Percentiles rank a stretch among this genome's conserved stretches.
These are phyloP conservation scores for Imbricaverruca yamaguchii DNA, from an alignment of 2,888 invertebrate genomes.

Conservation along the genomic window DNA sequence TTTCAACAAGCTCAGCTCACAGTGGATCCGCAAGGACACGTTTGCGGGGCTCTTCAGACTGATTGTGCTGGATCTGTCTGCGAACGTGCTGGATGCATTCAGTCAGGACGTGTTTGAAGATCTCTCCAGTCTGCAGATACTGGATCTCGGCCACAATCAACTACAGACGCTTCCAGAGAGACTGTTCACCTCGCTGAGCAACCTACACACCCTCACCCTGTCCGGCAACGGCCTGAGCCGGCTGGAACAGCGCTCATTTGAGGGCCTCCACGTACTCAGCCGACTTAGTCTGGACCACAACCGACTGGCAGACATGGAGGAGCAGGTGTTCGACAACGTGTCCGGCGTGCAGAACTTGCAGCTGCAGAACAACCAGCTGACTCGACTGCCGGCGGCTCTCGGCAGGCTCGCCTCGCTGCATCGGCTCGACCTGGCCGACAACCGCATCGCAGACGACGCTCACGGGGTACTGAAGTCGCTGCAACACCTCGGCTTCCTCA, in stretches of 20 bases:
- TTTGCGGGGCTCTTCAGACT: constrained; percentile 81
- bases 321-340: constrained; percentile 82
- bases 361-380: constrained; percentile 76
- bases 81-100: constrained; percentile 69
- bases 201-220: constrained; percentile 77
- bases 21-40: constrained; percentile 72
- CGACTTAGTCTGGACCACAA: constrained; percentile 79
- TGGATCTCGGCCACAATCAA: constrained; percentile 76
- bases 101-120: constrained; percentile 77
- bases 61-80: constrained; percentile 74
- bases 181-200: constrained; percentile 84
- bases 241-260: constrained; percentile 75
- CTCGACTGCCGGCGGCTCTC: constrained; percentile 69
- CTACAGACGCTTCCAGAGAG: constrained; percentile 75
- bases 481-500: constrained; percentile 52
- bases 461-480: constrained; percentile 76
- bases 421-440: constrained; percentile 85
- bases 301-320: constrained; percentile 69
- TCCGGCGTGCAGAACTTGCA: constrained; percentile 83
- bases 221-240: constrained; percentile 78
- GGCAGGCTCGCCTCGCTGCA: constrained; percentile 75
- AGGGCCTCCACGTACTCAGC: constrained; percentile 78
- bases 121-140: constrained; percentile 72
- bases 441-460: constrained; percentile 70
- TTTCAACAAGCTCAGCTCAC: constrained; percentile 73